phyloP scores from a whole-genome alignment of 2,797 vertebrate genomes.

The Eospalax fontanierii region DNA sequence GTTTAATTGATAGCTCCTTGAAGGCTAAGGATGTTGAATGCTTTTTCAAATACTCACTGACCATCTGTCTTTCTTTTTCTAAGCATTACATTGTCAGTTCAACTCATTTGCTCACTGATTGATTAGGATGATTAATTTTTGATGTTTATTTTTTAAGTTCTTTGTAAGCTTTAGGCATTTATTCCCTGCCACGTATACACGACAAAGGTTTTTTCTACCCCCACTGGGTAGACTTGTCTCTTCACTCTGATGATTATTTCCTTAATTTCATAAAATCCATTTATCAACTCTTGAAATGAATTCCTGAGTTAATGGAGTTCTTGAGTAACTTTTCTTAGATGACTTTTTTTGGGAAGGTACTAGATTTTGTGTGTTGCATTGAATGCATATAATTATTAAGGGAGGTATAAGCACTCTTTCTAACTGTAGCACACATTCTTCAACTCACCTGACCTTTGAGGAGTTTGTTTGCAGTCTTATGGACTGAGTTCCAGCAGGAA shows the following conservation, averaged over 20 bases:
- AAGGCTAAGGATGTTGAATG: neutral
- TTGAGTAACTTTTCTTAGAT: conserved; percentile 28
- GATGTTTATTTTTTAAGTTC: neutral
- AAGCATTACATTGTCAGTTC: neutral
- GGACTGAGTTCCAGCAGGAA: neutral
- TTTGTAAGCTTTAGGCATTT: neutral
- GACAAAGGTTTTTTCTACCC: neutral
- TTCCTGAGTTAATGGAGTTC: neutral
- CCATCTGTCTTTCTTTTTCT: neutral
- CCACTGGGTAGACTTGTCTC: neutral
- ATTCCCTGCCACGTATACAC: neutral
- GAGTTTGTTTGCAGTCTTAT: neutral
- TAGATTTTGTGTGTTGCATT: neutral
- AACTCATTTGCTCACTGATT: neutral
- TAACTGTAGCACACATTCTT: neutral
- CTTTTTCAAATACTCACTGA: neutral
- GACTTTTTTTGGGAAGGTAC: neutral
- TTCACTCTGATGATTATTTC: neutral
- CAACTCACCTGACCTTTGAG: neutral
- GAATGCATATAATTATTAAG: neutral
- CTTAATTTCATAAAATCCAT: neutral
- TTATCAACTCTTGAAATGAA: neutral
- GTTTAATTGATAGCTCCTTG: neutral
- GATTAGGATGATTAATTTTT: neutral
- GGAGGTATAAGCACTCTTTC: neutral